A percentile compares a stretch with the other conserved stretches of the same genome.
Evolutionary conservation across 2,888 invertebrate species (phyloP).

Genomic region (Stratiomys singularior): DNA sequence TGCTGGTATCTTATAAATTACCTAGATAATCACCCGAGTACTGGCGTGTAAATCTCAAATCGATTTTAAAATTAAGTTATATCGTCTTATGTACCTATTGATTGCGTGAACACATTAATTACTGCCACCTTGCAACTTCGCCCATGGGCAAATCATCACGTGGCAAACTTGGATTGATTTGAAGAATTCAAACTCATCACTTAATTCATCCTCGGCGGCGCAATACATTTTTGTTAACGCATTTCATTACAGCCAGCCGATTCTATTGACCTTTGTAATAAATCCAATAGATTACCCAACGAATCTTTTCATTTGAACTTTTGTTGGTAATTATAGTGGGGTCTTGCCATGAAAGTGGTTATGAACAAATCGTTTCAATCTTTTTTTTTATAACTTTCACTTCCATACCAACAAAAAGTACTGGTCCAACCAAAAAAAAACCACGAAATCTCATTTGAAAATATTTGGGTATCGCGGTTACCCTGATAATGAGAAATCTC

Average conservation of each 20-base stretch:
- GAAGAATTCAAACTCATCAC: too few species aligned
- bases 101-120: too few species aligned
- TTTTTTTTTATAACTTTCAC: constrained; percentile 3
- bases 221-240: background rate
- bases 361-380: background rate
- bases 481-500: background rate
- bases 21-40: too few species aligned
- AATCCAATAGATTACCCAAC: constrained; percentile 5
- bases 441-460: background rate
- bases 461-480: constrained; percentile 5
- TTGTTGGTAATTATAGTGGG: background rate
- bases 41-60: too few species aligned
- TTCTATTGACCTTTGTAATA: constrained; percentile 12
- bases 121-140: too few species aligned
- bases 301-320: background rate
- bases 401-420: background rate
- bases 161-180: too few species aligned
- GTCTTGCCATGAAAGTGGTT: background rate
- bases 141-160: too few species aligned
- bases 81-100: too few species aligned
- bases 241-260: background rate
- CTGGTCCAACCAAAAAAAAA: background rate
- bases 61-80: too few species aligned
- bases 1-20: too few species aligned
- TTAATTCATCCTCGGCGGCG: background rate